Base-by-base conservation (phyloP, 2,888 invertebrate genomes). In the Sinohyriopsis cumingii region DNA sequence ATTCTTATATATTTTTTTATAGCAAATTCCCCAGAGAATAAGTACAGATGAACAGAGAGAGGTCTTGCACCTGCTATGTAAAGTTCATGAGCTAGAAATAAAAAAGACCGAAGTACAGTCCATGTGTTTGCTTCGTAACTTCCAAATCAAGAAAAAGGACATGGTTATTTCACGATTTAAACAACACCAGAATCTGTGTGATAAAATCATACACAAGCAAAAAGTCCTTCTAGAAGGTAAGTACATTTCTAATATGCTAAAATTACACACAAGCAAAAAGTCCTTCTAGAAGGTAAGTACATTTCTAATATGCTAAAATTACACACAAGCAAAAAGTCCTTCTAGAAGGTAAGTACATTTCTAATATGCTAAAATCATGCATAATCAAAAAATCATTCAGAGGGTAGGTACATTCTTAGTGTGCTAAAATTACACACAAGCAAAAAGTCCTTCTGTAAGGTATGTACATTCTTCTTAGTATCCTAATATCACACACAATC, bases 11-110 rank as follows among this genome's bases (percentile, higher is more conserved):
- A 56, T 60, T 55, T 69, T 59, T 62, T 82, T 87, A 1, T 87
- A 95, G 96, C 95, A 95, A 91, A 91, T 97, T 72, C 96, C 97
- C 5, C 94, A 94, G 67, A 93, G 95, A 68, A 93, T 96, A 67
- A 95, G 94, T 86, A 95, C 95, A 74, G 95, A 95, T 67, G 96
- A 97, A 78, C 97, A 98, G 91, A 92, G 95, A 59, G 98, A 98
- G 88, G 93, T 98, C 69, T 90, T 96, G 71, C 94, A 95, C 28
- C 91, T 98, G 64, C 94, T 98, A 89, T 95, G 96, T 85, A 93
- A 95, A 79, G 96, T 98, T 57, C 97, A 98, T 88, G 96, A 97
- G 90, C 92, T 97, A 69, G 98, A 98, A 91, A 96, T 97, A 0
- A 96, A 97, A 89, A 98, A 90, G 73, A 85, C 91, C 54, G 96